Conservation (phyloP, 2,888 invertebrate genomes). For the Cremastinae sp. region DNA sequence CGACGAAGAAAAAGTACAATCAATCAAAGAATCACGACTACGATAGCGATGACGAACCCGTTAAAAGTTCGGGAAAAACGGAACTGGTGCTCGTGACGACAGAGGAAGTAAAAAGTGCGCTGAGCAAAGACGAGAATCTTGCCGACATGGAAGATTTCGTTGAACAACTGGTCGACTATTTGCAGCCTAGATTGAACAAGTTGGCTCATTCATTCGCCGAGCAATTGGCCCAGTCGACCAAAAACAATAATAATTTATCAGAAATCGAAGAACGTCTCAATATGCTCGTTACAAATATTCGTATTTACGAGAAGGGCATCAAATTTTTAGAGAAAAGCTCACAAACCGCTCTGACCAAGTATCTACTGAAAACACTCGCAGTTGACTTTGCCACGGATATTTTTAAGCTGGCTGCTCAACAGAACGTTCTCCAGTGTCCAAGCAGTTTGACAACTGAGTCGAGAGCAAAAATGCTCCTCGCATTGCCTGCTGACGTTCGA, state of each 20-base stretch:
- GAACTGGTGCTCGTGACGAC: slow-evolving; percentile 86
- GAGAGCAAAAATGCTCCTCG: slow-evolving; percentile 86
- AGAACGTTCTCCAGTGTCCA: slow-evolving; percentile 83
- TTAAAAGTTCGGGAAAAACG: slow-evolving; percentile 73
- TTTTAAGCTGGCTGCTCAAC: slow-evolving; percentile 89
- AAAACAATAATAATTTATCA: slow-evolving; percentile 72
- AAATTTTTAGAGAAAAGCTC: slow-evolving; percentile 84
- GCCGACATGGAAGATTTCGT: slow-evolving; percentile 89
- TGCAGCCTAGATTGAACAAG: slow-evolving; percentile 88
- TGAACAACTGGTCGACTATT: slow-evolving; percentile 85
- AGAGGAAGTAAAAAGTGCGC: slow-evolving; percentile 86
- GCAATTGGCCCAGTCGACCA: slow-evolving; percentile 87
- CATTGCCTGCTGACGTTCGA: slow-evolving; percentile 86
- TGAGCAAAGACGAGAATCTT: slow-evolving; percentile 81
- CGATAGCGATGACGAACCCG: slow-evolving; percentile 86
- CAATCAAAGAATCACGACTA: slow-evolving; percentile 84
- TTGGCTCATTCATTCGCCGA: slow-evolving; percentile 86
- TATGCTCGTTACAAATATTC: slow-evolving; percentile 87
- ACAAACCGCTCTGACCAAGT: slow-evolving; percentile 88
- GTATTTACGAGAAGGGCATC: slow-evolving; percentile 90
- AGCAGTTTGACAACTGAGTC: slow-evolving; percentile 84
- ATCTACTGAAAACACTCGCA: slow-evolving; percentile 91
- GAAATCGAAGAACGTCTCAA: slow-evolving; percentile 89
- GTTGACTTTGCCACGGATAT: slow-evolving; percentile 91
- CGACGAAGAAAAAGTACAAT: slow-evolving; percentile 90